A percentile compares a stretch with the other conserved stretches of the same genome.
phyloP scores from a whole-genome alignment of 2,888 invertebrate genomes.

The Lathronympha strigana region DNA sequence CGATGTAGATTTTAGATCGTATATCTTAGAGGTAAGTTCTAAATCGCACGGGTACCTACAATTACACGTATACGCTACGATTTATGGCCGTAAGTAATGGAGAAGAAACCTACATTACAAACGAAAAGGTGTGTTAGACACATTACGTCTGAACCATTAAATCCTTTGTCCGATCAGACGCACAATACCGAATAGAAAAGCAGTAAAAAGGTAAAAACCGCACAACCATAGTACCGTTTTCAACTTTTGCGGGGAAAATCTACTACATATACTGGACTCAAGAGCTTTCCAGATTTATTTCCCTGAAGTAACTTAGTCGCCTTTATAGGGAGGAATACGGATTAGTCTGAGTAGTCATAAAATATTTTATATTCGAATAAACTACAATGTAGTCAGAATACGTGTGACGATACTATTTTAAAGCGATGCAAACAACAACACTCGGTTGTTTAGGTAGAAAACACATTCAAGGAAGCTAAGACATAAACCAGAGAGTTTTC shows the following conservation, averaged over 20 bases:
- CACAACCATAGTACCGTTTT: conserved; percentile 17
- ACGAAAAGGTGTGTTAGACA: conserved; percentile 51
- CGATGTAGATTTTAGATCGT: conserved; percentile 37
- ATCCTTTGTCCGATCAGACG: conserved; percentile 50
- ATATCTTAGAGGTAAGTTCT: neutral
- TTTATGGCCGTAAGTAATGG: conserved; percentile 53
- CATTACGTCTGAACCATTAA: conserved; percentile 55
- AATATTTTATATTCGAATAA: conserved; percentile 23
- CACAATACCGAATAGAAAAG: conserved; percentile 1
- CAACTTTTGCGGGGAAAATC: conserved; percentile 38
- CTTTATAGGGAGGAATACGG: conserved; percentile 4
- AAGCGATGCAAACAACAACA: conserved; percentile 50
- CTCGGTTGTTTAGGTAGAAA: conserved; percentile 43
- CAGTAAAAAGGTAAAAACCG: conserved; percentile 6
- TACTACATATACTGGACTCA: conserved; percentile 30
- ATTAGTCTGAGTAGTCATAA: conserved; percentile 13
- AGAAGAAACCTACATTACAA: conserved; percentile 49
- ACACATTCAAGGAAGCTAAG: too few species aligned
- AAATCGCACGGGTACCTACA: conserved; percentile 35
- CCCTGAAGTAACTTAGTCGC: conserved; percentile 6
- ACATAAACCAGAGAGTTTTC: too few species aligned
- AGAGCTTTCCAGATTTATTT: conserved; percentile 36
- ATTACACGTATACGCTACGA: conserved; percentile 47
- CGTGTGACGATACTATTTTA: conserved; percentile 43
- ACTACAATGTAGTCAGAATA: conserved; percentile 16